Evolutionary conservation across 2,797 vertebrate species (phyloP).

Genomic region (Odontamblyopus rebecca): DNA sequence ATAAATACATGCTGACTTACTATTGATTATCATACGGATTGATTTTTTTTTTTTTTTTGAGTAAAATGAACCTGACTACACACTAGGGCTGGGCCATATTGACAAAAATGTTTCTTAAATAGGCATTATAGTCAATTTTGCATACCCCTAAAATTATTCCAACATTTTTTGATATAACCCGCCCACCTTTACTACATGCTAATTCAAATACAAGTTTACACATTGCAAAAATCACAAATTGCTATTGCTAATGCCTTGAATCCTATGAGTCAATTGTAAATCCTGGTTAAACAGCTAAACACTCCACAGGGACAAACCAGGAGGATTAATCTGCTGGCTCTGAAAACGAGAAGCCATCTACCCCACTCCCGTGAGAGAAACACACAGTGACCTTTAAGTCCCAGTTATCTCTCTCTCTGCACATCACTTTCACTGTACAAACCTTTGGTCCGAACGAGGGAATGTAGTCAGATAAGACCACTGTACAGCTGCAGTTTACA

Average conservation of each 20-base stretch:
- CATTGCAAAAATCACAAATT: not conserved
- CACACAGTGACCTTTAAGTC: conserved; percentile 44
- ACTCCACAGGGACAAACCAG: conserved; percentile 22
- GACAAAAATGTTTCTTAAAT: too few relatives aligned
- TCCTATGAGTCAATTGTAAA: not conserved
- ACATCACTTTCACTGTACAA: conserved; percentile 17
- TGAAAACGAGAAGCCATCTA: conserved; percentile 51
- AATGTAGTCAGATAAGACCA: conserved; percentile 20
- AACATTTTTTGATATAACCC: too few relatives aligned
- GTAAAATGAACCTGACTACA: too few relatives aligned
- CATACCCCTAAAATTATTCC: too few relatives aligned
- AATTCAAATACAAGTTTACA: not conserved
- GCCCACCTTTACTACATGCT: too few relatives aligned
- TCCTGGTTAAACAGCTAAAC: not conserved
- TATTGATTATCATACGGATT: too few relatives aligned
- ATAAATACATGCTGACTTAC: too few relatives aligned
- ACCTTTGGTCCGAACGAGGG: conserved; percentile 22
- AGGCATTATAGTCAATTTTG: too few relatives aligned
- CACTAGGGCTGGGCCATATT: too few relatives aligned
- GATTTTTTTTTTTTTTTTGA: too few relatives aligned
- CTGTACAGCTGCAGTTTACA: conserved; percentile 5
- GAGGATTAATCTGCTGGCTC: conserved; percentile 45
- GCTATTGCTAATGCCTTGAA: not conserved
- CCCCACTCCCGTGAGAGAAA: conserved; percentile 37
- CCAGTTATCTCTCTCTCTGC: conserved; percentile 35